These are phyloP conservation scores for Drosophila longiperda DNA, from an alignment of 2,888 invertebrate genomes.

Conservation along the genomic window DNA sequence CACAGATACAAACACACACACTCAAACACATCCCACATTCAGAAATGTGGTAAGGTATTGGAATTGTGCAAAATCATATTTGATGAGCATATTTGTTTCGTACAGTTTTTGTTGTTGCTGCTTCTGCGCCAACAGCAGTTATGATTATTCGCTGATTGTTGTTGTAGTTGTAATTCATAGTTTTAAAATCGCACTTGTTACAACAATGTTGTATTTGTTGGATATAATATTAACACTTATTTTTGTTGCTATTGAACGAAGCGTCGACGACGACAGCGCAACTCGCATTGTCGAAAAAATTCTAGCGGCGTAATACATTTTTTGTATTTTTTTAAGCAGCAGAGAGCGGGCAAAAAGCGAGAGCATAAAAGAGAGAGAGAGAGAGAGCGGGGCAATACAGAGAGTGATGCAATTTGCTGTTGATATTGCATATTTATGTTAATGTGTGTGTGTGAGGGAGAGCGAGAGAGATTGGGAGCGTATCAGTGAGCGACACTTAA, in stretches of 20 bases:
- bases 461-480: background rate
- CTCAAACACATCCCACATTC: background rate
- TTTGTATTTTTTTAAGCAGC: conserved; percentile 11
- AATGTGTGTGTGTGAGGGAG: background rate
- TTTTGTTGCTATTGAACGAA: conserved; percentile 35
- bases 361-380: background rate
- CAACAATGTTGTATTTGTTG: conserved; percentile 7
- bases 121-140: conserved; percentile 21
- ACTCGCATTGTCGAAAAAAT: conserved; percentile 73
- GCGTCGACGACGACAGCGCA: conserved; percentile 65
- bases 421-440: conserved; percentile 13
- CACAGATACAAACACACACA: background rate
- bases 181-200: conserved; percentile 5
- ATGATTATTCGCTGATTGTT: conserved; percentile 16
- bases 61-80: conserved; percentile 9
- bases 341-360: conserved; percentile 3
- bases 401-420: conserved; percentile 22
- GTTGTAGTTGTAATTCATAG: conserved; percentile 40
- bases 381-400: conserved; percentile 12
- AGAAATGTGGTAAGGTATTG: background rate
- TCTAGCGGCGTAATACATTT: conserved; percentile 76
- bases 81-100: conserved; percentile 36
- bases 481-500: conserved; percentile 18
- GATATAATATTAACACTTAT: conserved; percentile 8
- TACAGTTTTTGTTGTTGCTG: conserved; percentile 40